A percentile compares a stretch with the other conserved stretches of the same genome.
These are phyloP conservation scores for Cinclus mexicanus DNA, from an alignment of 2,113 vertebrate genomes.

Conservation along the genomic window DNA sequence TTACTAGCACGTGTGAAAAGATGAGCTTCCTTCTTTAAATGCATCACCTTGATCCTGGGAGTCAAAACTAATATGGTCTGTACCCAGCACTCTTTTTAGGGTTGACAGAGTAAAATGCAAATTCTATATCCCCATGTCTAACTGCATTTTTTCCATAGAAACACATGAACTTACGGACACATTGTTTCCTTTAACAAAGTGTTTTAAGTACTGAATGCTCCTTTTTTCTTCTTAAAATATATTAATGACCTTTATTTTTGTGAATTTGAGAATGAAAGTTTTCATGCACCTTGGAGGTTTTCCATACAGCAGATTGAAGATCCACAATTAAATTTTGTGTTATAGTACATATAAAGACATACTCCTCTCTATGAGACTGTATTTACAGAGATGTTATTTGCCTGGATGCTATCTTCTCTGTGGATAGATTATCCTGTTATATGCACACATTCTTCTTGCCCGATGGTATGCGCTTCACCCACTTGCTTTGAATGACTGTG, in stretches of 20 bases:
- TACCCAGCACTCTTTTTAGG: not conserved
- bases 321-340: not conserved
- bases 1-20: not conserved
- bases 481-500: constrained; percentile 35
- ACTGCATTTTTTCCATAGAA: not conserved
- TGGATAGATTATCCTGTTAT: not conserved
- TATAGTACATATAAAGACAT: not conserved
- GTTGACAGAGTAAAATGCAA: not conserved
- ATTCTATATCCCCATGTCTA: not conserved
- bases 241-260: constrained; percentile 23
- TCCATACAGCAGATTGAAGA: not conserved
- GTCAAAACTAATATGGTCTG: not conserved
- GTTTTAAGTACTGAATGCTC: not conserved
- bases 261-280: constrained; percentile 2
- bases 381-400: not conserved
- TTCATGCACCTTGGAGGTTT: not conserved
- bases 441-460: constrained; percentile 9
- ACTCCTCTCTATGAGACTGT: not conserved
- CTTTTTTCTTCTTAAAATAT: not conserved
- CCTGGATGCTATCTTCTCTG: not conserved
- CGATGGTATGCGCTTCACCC: not conserved
- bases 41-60: not conserved
- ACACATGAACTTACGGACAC: not conserved
- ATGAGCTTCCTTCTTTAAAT: not conserved
- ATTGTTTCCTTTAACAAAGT: not conserved